These are phyloP conservation scores for Netelia virgata DNA, from an alignment of 2,888 invertebrate species.

Conservation along the genomic window DNA sequence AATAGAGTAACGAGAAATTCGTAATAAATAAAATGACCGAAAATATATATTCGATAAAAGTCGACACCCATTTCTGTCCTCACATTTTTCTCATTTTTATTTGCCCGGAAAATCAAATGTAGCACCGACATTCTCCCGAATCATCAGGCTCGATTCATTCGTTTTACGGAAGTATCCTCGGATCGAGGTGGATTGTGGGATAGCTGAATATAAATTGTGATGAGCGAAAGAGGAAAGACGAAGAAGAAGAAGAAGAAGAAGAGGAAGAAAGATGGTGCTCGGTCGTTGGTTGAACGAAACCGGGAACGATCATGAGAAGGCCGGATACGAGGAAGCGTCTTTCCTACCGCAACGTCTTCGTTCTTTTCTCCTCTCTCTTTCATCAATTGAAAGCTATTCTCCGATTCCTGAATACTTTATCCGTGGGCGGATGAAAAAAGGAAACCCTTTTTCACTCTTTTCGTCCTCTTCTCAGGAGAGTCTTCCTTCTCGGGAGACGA, in stretches of 20 bases:
- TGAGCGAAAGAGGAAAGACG: background rate
- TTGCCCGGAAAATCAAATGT: too few relatives aligned
- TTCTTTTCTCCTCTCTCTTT: conserved; percentile 17
- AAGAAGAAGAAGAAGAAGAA: background rate
- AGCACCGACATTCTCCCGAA: background rate
- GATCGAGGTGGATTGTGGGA: background rate
- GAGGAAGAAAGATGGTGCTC: conserved; percentile 22
- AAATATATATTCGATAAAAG: too few relatives aligned
- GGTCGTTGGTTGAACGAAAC: conserved; percentile 27
- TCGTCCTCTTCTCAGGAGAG: background rate
- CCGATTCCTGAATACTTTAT: conserved; percentile 45
- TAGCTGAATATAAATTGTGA: background rate
- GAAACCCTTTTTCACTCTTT: conserved; percentile 1
- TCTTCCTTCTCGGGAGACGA: background rate
- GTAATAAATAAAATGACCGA: too few relatives aligned
- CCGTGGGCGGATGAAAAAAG: background rate
- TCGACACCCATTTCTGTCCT: too few relatives aligned
- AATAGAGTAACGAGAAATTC: too few relatives aligned
- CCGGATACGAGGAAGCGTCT: conserved; percentile 15
- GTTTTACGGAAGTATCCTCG: background rate
- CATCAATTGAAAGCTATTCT: conserved; percentile 38
- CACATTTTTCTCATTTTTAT: too few relatives aligned
- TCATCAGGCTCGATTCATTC: background rate
- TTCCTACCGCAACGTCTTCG: background rate
- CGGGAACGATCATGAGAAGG: conserved; percentile 13